A percentile compares a stretch with the other conserved stretches of the same genome.
These are phyloP conservation scores for Drosophila ohnishii DNA, from an alignment of 1,140 invertebrate species.

Conservation along the genomic window DNA sequence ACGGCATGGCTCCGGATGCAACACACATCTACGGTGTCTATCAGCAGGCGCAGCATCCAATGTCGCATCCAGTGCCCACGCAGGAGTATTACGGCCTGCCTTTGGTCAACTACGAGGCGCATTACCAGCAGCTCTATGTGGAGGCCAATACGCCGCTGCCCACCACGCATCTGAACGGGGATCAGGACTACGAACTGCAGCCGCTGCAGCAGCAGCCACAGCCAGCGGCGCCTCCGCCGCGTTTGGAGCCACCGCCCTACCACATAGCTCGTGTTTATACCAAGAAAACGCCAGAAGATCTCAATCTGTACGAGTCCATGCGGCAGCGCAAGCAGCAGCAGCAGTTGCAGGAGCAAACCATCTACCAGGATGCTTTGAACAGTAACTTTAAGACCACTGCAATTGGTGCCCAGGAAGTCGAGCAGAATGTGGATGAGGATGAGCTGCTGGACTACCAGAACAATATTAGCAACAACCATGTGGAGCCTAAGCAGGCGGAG, in stretches of 20 bases:
- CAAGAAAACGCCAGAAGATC: slow-evolving; percentile 85
- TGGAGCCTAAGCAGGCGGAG: slow-evolving; percentile 6
- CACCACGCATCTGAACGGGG: slow-evolving; percentile 73
- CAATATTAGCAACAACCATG: slow-evolving; percentile 47
- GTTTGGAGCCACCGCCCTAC: slow-evolving; percentile 86
- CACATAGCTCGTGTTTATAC: slow-evolving; percentile 88
- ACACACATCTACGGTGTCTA: slow-evolving; percentile 66
- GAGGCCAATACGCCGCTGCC: slow-evolving; percentile 66
- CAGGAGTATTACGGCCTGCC: slow-evolving; percentile 70
- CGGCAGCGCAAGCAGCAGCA: slow-evolving; percentile 67
- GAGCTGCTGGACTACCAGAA: slow-evolving; percentile 71
- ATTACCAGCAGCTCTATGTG: slow-evolving; percentile 73
- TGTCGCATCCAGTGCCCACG: slow-evolving; percentile 28
- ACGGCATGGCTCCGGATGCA: slow-evolving; percentile 47
- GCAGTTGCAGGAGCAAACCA: slow-evolving; percentile 50
- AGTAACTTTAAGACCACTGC: slow-evolving; percentile 75
- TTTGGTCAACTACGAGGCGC: slow-evolving; percentile 67
- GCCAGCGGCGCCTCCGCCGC: slow-evolving; percentile 61
- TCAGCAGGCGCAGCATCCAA: slow-evolving; percentile 45
- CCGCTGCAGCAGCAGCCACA: slow-evolving; percentile 69
- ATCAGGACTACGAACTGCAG: slow-evolving; percentile 67
- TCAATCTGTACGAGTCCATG: slow-evolving; percentile 73
- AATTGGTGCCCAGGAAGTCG: slow-evolving; percentile 51
- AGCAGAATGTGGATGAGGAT: slow-evolving; percentile 35
- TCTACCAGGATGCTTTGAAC: slow-evolving; percentile 66